A percentile compares a stretch with the other conserved stretches of the same genome.
phyloP scores from a whole-genome alignment of 2,797 vertebrate genomes.

The Sciurus carolinensis region DNA sequence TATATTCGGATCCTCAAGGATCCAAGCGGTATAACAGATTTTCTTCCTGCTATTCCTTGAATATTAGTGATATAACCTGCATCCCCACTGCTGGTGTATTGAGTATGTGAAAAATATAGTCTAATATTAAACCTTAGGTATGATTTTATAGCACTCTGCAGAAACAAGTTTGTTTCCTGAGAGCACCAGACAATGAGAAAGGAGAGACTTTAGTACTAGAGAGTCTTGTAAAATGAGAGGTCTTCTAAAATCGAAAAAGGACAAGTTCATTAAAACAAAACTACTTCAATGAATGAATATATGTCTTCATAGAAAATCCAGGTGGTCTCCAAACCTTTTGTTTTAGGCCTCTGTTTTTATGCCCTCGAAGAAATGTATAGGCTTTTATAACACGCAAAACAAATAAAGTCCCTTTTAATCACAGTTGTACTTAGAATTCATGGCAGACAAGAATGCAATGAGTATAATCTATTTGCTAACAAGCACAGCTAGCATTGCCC shows the following conservation, averaged over 20 bases:
- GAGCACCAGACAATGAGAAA: neutral
- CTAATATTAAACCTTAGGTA: constrained; percentile 17
- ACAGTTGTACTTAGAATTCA: neutral
- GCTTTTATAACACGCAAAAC: constrained; percentile 21
- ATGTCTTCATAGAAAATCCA: constrained; percentile 4
- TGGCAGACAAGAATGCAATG: constrained; percentile 20
- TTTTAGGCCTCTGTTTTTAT: constrained; percentile 26
- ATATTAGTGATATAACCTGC: constrained; percentile 45
- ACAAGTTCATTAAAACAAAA: constrained; percentile 44
- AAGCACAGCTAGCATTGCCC: neutral
- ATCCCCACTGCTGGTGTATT: neutral
- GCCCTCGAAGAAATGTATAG: neutral
- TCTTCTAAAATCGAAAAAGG: constrained; percentile 56
- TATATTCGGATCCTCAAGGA: neutral
- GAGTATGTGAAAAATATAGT: neutral
- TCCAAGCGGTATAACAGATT: neutral
- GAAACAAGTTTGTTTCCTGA: constrained; percentile 47
- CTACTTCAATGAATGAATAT: neutral
- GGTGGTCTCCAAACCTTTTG: constrained; percentile 15
- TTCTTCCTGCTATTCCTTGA: constrained; percentile 49
- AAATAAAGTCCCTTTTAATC: constrained; percentile 16
- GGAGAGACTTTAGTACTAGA: neutral
- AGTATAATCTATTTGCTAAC: constrained; percentile 53
- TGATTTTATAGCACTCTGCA: neutral
- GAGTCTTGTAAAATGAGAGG: constrained; percentile 17